phyloP scores from a whole-genome alignment of 2,888 invertebrate genomes.

The Drosophila kuntzei region DNA sequence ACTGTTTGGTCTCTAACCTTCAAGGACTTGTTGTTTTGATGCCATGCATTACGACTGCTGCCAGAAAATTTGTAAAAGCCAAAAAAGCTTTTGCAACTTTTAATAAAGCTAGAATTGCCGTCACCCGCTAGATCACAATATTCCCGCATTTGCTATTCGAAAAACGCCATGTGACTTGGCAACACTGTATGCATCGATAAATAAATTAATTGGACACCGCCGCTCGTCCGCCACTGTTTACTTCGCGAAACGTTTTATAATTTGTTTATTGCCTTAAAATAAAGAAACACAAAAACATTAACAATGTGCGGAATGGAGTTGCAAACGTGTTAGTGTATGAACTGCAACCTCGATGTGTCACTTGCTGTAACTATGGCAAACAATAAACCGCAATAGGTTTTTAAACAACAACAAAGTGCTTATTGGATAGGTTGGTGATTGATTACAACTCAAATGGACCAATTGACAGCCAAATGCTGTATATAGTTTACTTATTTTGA shows the following conservation, averaged over 20 bases:
- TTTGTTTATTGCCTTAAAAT: constrained; percentile 21
- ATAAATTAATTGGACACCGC: constrained; percentile 10
- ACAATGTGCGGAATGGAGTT: constrained; percentile 5
- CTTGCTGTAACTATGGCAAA: constrained; percentile 29
- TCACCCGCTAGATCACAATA: too few species aligned
- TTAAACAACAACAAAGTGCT: constrained; percentile 24
- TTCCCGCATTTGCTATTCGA: too few species aligned
- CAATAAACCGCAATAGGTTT: constrained; percentile 23
- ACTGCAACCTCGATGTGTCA: constrained; percentile 6
- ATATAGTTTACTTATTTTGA: neutral
- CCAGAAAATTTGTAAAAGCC: too few species aligned
- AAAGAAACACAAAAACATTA: constrained; percentile 1
- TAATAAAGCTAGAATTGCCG: too few species aligned
- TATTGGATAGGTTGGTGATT: constrained; percentile 34
- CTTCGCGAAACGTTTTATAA: constrained; percentile 14
- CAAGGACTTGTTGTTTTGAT: too few species aligned
- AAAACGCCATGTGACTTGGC: too few species aligned
- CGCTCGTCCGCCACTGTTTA: constrained; percentile 19
- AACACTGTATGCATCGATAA: constrained; percentile 25
- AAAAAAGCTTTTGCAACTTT: too few species aligned
- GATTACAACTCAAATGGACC: neutral
- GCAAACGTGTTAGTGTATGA: constrained; percentile 5
- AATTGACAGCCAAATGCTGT: neutral
- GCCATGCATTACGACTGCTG: too few species aligned
- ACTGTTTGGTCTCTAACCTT: too few species aligned